Evolutionary conservation across 2,888 invertebrate genomes (phyloP), one percentile per base, ranked within the genome.

Genomic region (Bellardia bayeri): DNA sequence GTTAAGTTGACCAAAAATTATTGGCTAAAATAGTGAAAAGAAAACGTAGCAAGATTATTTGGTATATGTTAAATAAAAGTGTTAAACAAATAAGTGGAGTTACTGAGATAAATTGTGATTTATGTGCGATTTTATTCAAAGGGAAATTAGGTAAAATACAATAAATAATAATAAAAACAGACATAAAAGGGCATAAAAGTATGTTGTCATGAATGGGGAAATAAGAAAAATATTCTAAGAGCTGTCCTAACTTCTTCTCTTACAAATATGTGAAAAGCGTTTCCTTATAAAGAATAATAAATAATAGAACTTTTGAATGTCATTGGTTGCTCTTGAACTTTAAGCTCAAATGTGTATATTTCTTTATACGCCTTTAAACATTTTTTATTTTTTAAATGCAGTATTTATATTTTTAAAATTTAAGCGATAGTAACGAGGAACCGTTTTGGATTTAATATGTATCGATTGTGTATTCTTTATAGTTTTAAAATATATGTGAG

Each of bases 41-140:
- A 61, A 69, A 58, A 68, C 11, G 40, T 51, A 63, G 40, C 33
- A 71, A 61, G 23, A 61, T 4, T 33, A 37, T 30, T 51, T 42
- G 1, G 7, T 16, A 11, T 54, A 40, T 30, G 1, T 61, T 54
- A 37, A 76, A 72, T 45, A 42, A 78, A 85, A 85, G 54, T 79
- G 63, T 82, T 74, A 82, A 86, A 68, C 42, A 74, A 81, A 75
- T 64, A 76, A 81, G 56, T 78, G 49, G 42, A 74, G 51, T 78
- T 82, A 82, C 79, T 74, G 69, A 61, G 56, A 79, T 86, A 82
- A 82, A 86, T 86, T 86, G 74, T 86, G 79, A 82, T 86, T 82
- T 82, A 86, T 85, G 69, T 45, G 42, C 16, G 68, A 58, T 72
- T 76, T 71, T 64, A n/a, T 64, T 54, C 14, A 66, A 56, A 37